A percentile compares a stretch with the other conserved stretches of the same genome.
phyloP scores from a whole-genome alignment of 1,140 invertebrate species.

The Capitella teleta region DNA sequence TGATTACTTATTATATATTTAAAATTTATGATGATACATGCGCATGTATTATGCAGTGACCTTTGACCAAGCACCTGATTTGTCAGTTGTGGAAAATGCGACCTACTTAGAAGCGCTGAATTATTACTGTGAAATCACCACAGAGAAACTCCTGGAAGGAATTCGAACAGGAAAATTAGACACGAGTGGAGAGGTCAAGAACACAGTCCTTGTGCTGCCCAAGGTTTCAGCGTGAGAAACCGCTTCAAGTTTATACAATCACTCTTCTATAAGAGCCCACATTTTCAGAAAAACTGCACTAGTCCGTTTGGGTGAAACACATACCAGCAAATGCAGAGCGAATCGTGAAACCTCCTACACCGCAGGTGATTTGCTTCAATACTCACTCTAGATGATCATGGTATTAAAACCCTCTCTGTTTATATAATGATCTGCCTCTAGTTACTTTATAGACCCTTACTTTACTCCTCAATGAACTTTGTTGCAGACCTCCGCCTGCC shows the following conservation, averaged over 20 bases:
- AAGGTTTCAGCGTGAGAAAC: slow-evolving; percentile 16
- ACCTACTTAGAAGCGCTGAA: slow-evolving; percentile 37
- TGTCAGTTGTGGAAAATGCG: slow-evolving; percentile 24
- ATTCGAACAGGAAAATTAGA: slow-evolving; percentile 19
- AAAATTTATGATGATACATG: too few relatives aligned
- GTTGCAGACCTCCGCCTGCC: slow-evolving; percentile 25
- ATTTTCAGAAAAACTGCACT: slow-evolving; percentile 26
- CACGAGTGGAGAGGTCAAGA: slow-evolving; percentile 17
- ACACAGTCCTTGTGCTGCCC: slow-evolving; percentile 37
- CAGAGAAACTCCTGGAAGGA: slow-evolving; percentile 28
- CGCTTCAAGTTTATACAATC: not conserved
- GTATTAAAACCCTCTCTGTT: not conserved
- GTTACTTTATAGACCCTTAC: too few relatives aligned
- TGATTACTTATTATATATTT: too few relatives aligned
- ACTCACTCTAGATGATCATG: not conserved
- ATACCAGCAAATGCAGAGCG: slow-evolving; percentile 29
- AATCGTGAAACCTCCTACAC: slow-evolving; percentile 27
- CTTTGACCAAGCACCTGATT: slow-evolving; percentile 25
- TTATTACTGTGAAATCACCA: slow-evolving; percentile 39
- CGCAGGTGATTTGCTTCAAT: slow-evolving; percentile 19
- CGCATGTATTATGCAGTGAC: too few relatives aligned
- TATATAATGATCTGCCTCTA: not conserved
- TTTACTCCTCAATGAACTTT: too few relatives aligned
- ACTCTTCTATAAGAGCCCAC: not conserved
- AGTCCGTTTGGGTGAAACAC: slow-evolving; percentile 34